These are phyloP conservation scores for Sakesphorus luctuosus DNA, from an alignment of 2,113 vertebrate genomes.

Conservation along the genomic window DNA sequence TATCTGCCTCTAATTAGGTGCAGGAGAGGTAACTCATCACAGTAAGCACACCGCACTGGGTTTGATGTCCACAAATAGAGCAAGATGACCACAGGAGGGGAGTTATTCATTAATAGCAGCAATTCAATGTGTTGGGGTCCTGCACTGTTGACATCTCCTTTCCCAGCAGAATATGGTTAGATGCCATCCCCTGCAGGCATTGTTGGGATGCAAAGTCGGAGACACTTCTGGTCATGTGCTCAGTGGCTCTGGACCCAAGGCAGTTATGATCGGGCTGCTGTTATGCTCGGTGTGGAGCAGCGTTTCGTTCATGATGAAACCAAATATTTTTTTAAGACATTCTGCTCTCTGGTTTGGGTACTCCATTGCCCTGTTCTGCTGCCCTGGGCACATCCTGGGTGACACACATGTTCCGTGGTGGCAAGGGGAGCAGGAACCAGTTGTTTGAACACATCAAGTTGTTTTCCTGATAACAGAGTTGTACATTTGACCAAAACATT, in stretches of 20 bases:
- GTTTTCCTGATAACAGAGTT: background rate
- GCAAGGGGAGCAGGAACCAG: fast-evolving
- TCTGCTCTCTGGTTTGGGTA: background rate
- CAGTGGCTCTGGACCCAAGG: fast-evolving
- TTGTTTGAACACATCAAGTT: background rate
- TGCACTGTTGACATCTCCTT: background rate
- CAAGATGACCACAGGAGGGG: constrained; percentile 16
- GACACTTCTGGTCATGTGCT: fast-evolving
- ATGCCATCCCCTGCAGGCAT: fast-evolving
- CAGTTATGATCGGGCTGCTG: background rate
- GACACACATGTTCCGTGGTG: fast-evolving
- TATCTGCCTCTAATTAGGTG: constrained; percentile 79
- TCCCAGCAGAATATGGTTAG: background rate
- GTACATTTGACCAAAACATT: background rate
- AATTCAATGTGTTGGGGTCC: background rate
- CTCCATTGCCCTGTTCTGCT: fast-evolving
- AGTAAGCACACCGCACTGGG: constrained; percentile 5
- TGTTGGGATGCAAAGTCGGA: fast-evolving
- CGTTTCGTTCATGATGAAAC: fast-evolving
- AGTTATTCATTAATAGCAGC: background rate
- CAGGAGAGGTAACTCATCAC: constrained; percentile 64
- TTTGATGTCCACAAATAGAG: constrained; percentile 61
- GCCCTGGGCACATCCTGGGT: background rate
- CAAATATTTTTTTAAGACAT: background rate
- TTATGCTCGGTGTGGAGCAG: fast-evolving